phyloP scores from a whole-genome alignment of 1,140 invertebrate species.

The Penaeus vannamei region DNA sequence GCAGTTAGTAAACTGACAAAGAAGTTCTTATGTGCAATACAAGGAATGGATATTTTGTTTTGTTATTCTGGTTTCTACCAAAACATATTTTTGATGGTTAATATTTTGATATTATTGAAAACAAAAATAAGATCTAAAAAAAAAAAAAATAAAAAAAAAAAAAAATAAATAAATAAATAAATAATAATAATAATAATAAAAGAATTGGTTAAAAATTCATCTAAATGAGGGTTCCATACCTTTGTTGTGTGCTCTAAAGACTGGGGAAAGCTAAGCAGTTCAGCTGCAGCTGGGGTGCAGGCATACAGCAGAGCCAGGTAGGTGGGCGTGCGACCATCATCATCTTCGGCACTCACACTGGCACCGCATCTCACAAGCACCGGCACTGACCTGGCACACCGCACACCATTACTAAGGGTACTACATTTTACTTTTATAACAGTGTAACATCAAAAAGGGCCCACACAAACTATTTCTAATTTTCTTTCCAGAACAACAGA shows the following conservation, averaged over 20 bases:
- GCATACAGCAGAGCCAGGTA: constrained; percentile 64
- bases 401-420: constrained; percentile 39
- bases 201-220: neutral
- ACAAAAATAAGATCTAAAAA: no score
- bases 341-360: constrained; percentile 61
- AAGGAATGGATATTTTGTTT: no score
- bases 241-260: constrained; percentile 64
- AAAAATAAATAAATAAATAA: no score
- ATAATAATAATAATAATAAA: no score
- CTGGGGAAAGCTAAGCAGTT: constrained; percentile 59
- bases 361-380: constrained; percentile 62
- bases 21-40: no score
- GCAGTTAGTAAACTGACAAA: no score
- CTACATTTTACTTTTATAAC: constrained; percentile 27
- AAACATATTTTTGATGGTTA: no score
- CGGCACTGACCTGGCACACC: constrained; percentile 56
- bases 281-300: constrained; percentile 61
- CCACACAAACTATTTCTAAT: constrained; percentile 8
- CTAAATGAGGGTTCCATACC: constrained; percentile 29
- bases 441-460: constrained; percentile 7
- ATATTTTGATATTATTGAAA: no score
- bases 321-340: constrained; percentile 60
- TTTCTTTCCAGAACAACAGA: neutral
- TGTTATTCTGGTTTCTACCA: no score
- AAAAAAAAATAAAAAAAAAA: no score